Conservation (phyloP, 2,797 vertebrate species). For the Acanthis flammea region DNA sequence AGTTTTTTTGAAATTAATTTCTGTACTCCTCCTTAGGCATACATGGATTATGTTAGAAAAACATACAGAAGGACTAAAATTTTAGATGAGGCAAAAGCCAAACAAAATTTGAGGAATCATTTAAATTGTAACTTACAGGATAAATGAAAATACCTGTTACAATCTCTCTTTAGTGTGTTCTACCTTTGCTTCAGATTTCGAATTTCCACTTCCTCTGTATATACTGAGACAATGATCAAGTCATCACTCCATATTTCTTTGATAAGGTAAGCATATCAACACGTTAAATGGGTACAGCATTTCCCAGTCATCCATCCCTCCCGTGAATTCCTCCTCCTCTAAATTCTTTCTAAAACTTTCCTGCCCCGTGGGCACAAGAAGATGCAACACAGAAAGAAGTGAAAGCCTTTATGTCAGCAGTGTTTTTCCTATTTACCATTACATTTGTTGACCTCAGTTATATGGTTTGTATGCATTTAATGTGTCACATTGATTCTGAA, state of each 20-base stretch:
- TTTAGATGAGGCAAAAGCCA: background rate
- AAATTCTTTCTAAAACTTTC: background rate
- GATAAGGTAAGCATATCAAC: background rate
- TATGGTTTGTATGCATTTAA: background rate
- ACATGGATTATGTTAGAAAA: background rate
- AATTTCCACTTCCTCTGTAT: background rate
- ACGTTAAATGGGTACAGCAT: background rate
- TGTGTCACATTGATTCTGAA: background rate
- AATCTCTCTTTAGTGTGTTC: background rate
- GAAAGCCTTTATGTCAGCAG: background rate
- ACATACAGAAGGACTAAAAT: background rate
- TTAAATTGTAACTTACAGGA: background rate
- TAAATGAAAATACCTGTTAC: background rate
- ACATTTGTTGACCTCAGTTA: background rate
- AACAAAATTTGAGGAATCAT: background rate
- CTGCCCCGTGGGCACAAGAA: background rate
- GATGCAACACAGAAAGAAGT: background rate
- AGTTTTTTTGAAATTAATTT: background rate
- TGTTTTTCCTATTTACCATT: background rate
- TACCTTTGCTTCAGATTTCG: background rate
- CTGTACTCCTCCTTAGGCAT: rapidly evolving
- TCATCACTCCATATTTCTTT: background rate
- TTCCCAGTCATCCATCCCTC: background rate
- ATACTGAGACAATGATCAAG: background rate
- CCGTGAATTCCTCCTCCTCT: background rate